A percentile compares a stretch with the other conserved stretches of the same genome.
phyloP scores from a whole-genome alignment of 2,888 invertebrate genomes.

The Eulithis testata region DNA sequence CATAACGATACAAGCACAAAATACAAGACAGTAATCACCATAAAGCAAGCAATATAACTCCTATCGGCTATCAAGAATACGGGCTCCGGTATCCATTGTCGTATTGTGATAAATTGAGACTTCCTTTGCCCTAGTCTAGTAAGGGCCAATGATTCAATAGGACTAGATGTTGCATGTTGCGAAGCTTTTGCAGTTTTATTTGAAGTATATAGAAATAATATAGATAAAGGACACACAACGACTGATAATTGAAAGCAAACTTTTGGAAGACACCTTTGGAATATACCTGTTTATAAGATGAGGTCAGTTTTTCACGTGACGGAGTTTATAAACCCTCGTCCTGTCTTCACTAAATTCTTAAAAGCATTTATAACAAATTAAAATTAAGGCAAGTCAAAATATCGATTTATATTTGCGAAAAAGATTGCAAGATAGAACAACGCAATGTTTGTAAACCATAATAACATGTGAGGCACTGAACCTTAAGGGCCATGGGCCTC shows the following conservation, averaged over 20 bases:
- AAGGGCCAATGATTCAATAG: conserved; percentile 28
- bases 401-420: conserved; percentile 14
- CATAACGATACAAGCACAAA: conserved; percentile 1
- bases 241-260: no score
- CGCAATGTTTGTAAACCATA: conserved; percentile 12
- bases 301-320: no score
- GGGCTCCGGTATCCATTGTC: conserved; percentile 57
- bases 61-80: conserved; percentile 46
- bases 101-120: conserved; percentile 67
- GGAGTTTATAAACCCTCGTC: no score
- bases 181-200: conserved; percentile 6
- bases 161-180: conserved; percentile 8
- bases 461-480: conserved; percentile 15
- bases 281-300: no score
- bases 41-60: conserved; percentile 21
- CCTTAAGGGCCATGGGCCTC: conserved; percentile 12
- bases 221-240: no score
- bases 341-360: no score
- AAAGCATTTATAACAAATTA: no score
- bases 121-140: conserved; percentile 60
- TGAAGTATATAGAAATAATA: background rate
- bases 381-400: background rate
- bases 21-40: conserved; percentile 11
- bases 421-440: conserved; percentile 10
- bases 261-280: no score